Evolutionary conservation across 2,797 vertebrate genomes (phyloP), one percentile per base, ranked within the genome.

Genomic region (Loris lydekkerianus): DNA sequence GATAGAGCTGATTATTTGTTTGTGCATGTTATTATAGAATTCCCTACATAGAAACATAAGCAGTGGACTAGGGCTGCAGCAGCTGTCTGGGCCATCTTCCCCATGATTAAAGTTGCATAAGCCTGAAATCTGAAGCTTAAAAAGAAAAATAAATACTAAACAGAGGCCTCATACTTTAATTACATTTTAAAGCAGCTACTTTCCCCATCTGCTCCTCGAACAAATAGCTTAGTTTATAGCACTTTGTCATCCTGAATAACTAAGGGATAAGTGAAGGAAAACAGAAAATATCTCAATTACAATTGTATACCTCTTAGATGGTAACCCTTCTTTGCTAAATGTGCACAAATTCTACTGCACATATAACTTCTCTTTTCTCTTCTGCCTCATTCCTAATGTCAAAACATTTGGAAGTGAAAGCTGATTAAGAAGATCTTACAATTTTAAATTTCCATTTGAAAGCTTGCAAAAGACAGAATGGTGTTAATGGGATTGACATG

Each of bases 111-210:
- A 95, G 84, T 94, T 96, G 49, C 46, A 77, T 96, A 96, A 91
- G 63, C 84, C 76, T 93, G 80, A 97, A 96, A 93, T 94, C 78
- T 84, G 70, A 96, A 96, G 72, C 89, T 97, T 93, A 85, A 94
- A 95, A 95, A 93, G 86, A 94, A 97, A 97, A 92, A 90, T 65
- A 96, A 95, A 93, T 90, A 93, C 94, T 84, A 95, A 97, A 69
- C 34, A 84, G 75, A 95, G 82, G 61, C 73, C 60, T 89, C 29
- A 14, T 58, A 95, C 95, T 97, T 97, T 95, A 96, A 95, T 95
- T 89, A 95, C 49, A 97, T 90, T 96, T 85, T 92, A 91, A 94
- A 95, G 87, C 46, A 89, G 13, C 94, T 90, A 37, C 43, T 91
- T 95, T 94, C 46, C 75, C 94, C 94, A 94, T 94, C 93, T 97